Evolutionary conservation across 1,140 invertebrate genomes (phyloP), one percentile per base, ranked within the genome.

Genomic region (Chymomyza costata): DNA sequence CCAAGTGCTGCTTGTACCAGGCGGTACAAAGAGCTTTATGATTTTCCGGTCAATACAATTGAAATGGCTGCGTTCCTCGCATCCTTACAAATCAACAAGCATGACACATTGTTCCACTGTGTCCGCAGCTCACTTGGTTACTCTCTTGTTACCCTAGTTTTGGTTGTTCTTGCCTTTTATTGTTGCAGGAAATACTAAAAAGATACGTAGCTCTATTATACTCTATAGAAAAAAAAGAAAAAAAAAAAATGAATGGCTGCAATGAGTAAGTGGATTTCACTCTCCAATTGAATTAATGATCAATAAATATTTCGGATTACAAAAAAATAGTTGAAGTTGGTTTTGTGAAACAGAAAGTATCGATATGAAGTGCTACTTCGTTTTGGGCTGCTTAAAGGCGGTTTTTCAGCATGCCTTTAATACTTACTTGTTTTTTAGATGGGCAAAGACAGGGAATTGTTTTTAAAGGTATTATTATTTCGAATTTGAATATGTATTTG

Each of bases 51-150:
- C 71, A 76, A 76, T 76, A 76, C 71, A 76, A 76, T 66, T 70
- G 57, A 55, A 57, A 44, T 63, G 34, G 58, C 17, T 7, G 14
- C 25, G 19, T 21, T 11, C 31, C 47, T 52, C 51, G 71, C 71
- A 76, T 76, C 71, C 71, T 76, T 76, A 76, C 71, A 76, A 76
- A 76, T 76, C 71, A 76, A 76, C 66, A 76, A 78, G 71, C 71
- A 76, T 76, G 71, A 76, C 71, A 76, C 71, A 76, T 76, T 76
- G 65, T 47, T 47, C 35, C 31, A 39, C 21, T 15, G 40, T 18
- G 21, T 5, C 21, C 3, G 21, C n/a, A n/a, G 21, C 21, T 3
- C 46, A 54, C 47, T 52, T n/a, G n/a, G n/a, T n/a, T n/a, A n/a
- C n/a, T n/a, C n/a, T n/a, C 50, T 40, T 43, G 48, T 13, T 49